Evolutionary conservation across 2,113 vertebrate genomes (phyloP).

Genomic region (Catharus minimus): DNA sequence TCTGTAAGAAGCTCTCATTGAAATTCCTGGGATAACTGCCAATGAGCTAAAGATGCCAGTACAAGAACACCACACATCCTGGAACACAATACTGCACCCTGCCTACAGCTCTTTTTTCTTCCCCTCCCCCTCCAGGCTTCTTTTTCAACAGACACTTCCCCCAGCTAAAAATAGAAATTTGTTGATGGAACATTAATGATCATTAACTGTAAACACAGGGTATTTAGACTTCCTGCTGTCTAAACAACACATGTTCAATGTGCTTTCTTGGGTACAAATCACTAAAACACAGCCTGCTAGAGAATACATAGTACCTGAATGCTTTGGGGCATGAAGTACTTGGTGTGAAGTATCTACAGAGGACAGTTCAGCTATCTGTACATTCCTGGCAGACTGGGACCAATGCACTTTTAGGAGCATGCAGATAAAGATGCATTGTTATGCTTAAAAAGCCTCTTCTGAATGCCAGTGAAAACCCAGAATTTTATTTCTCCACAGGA

Average conservation of each 20-base stretch:
- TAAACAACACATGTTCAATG: not conserved
- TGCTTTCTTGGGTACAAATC: not conserved
- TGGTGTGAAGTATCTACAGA: not conserved
- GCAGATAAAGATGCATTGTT: not conserved
- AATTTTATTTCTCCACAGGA: not conserved
- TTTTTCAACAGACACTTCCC: not conserved
- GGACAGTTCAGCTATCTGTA: not conserved
- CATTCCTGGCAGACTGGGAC: not conserved
- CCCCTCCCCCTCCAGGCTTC: rapidly evolving
- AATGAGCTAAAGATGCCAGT: not conserved
- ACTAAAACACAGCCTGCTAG: not conserved
- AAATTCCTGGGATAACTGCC: not conserved
- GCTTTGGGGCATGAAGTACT: not conserved
- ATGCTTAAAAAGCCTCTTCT: not conserved
- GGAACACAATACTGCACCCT: not conserved
- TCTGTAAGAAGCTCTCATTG: not conserved
- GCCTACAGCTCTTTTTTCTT: not conserved
- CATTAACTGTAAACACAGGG: not conserved
- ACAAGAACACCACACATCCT: not conserved
- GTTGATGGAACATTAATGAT: not conserved
- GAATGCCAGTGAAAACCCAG: not conserved
- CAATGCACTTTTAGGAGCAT: not conserved
- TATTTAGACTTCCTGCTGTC: not conserved
- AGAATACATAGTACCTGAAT: not conserved
- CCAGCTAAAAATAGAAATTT: not conserved